Conservation (phyloP, 2,113 vertebrate genomes). For the Holacanthus passer region DNA sequence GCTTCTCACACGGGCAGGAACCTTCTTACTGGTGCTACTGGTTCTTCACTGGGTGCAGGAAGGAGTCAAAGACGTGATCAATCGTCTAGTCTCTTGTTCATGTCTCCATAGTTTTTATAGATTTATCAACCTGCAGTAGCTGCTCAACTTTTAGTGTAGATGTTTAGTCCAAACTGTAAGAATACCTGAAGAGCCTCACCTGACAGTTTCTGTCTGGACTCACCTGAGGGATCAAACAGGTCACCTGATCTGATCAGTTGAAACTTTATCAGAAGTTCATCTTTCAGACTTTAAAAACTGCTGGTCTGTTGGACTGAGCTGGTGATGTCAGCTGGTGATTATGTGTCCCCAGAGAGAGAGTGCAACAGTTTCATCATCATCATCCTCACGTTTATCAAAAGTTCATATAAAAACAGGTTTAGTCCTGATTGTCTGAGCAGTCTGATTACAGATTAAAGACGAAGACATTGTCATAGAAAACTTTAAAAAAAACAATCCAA, state of each 20-base stretch:
- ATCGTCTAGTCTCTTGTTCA: background rate
- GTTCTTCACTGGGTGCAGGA: background rate
- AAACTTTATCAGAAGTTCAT: background rate
- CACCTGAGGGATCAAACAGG: constrained; percentile 66
- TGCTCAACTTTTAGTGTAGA: constrained; percentile 42
- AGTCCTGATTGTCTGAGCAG: constrained; percentile 71
- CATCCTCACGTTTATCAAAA: background rate
- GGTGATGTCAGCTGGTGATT: constrained; percentile 49
- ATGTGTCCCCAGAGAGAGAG: constrained; percentile 25
- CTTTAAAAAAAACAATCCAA: background rate
- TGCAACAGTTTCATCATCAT: constrained; percentile 15
- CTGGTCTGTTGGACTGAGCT: constrained; percentile 54
- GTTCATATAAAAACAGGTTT: constrained; percentile 25
- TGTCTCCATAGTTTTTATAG: background rate
- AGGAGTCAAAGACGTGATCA: background rate
- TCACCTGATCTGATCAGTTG: constrained; percentile 50
- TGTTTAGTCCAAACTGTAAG: constrained; percentile 36
- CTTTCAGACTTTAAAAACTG: constrained; percentile 19
- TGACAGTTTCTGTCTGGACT: constrained; percentile 37
- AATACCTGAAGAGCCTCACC: constrained; percentile 36
- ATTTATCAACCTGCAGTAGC: background rate
- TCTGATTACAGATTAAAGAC: constrained; percentile 4
- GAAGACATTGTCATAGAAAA: background rate
- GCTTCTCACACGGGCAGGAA: background rate
- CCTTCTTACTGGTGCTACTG: constrained; percentile 4